Conservation (phyloP, 2,888 invertebrate genomes). For the Sialis lutaria region DNA sequence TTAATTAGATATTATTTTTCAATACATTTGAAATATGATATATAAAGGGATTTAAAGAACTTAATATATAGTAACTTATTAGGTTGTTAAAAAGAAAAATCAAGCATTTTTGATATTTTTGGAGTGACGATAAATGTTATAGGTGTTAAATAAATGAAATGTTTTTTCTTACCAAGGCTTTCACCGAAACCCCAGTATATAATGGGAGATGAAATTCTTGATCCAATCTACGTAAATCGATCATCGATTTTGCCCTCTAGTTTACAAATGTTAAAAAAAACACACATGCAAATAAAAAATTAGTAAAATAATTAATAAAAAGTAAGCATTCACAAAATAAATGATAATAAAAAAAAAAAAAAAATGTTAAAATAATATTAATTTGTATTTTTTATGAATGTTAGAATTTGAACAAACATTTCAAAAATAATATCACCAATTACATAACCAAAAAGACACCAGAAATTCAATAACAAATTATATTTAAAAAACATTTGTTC, state of each 20-base stretch:
- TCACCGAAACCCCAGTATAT: conserved; percentile 40
- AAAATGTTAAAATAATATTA: background rate
- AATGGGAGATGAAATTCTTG: conserved; percentile 16
- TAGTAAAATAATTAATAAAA: conserved; percentile 12
- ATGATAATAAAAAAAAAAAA: too few species aligned
- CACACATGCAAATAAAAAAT: conserved; percentile 13
- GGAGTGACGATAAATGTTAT: too few species aligned
- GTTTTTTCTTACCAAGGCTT: conserved; percentile 38
- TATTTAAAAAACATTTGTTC: too few species aligned
- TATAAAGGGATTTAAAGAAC: background rate
- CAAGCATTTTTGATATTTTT: background rate
- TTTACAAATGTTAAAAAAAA: conserved; percentile 13
- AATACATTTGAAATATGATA: background rate
- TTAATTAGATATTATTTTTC: too few species aligned
- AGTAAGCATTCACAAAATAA: background rate
- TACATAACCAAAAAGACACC: too few species aligned
- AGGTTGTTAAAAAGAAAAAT: conserved; percentile 6
- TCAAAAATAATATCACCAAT: too few species aligned
- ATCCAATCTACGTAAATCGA: conserved; percentile 24
- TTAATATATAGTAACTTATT: conserved; percentile 9
- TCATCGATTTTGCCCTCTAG: conserved; percentile 36
- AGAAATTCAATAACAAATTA: too few species aligned
- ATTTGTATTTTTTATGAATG: too few species aligned
- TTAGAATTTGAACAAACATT: too few species aligned
- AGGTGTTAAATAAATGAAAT: background rate